Percentiles rank a stretch among this genome's conserved stretches.
Conservation (phyloP, 92 coral and sea anemone species). For the Heliopora coerulea region DNA sequence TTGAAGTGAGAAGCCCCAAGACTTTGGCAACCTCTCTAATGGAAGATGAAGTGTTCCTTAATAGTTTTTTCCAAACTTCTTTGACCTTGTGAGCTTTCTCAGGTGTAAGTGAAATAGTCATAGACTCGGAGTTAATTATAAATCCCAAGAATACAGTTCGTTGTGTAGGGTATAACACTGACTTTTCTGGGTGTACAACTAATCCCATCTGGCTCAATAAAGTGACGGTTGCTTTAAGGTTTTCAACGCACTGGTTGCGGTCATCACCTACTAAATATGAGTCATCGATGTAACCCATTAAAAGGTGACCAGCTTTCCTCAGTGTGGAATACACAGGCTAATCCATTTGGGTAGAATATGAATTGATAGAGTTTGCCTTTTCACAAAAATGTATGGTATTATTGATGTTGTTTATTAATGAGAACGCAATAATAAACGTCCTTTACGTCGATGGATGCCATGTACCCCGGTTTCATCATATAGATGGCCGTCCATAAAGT, state of each 20-base stretch:
- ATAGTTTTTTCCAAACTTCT: background rate
- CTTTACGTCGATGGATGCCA: slow-evolving; percentile 27
- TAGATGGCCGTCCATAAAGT: slow-evolving; percentile 3
- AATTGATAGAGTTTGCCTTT: slow-evolving; percentile 24
- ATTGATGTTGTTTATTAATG: background rate
- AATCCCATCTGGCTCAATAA: background rate
- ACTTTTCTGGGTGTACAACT: slow-evolving; percentile 15
- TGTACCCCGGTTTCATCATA: slow-evolving; percentile 21
- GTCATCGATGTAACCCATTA: slow-evolving; percentile 24
- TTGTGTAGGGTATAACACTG: slow-evolving; percentile 13
- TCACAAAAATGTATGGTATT: slow-evolving; percentile 18
- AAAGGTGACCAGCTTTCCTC: slow-evolving; percentile 6
- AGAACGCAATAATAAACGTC: slow-evolving; percentile 19
- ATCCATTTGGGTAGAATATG: slow-evolving; percentile 29
- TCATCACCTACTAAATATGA: slow-evolving; percentile 29
- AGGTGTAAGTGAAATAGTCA: background rate
- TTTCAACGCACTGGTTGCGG: slow-evolving; percentile 9
- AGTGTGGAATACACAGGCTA: slow-evolving; percentile 17
- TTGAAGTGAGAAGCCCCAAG: background rate
- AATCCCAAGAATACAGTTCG: slow-evolving; percentile 3
- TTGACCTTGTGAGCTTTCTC: background rate
- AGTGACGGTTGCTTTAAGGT: slow-evolving; percentile 9
- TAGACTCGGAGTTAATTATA: background rate
- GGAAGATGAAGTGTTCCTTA: background rate
- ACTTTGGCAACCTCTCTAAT: background rate